Evolutionary conservation across 1,140 invertebrate species (phyloP), one percentile per base, ranked within the genome.

Genomic region (Drosophila ercepeae): DNA sequence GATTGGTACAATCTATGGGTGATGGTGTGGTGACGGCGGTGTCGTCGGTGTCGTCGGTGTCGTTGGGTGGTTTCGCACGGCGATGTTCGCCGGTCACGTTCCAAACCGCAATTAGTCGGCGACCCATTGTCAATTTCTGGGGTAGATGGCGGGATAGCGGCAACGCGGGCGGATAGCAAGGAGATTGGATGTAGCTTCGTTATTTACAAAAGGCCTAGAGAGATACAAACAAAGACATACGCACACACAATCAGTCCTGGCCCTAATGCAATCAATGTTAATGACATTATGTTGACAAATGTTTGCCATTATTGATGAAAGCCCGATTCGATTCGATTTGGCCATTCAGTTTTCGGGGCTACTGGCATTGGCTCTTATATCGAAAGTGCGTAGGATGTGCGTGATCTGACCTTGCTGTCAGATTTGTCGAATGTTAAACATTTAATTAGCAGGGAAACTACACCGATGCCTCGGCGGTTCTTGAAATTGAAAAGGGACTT

Each of bases 241-340:
- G 41, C 45, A 34, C 54, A 65, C 59, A 88, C 83, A 86, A 88
- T 86, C 81, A 88, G 75, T 77, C 73, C 64, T 42, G 55, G 59
- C 68, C 58, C 77, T 77, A 88, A 88, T 77, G 82, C 82, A 88
- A 88, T 88, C 82, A 88, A 88, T 88, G 82, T 79, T 88, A 88
- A 88, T 88, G 82, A 88, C 82, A 88, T 88, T 88, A 86, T 81
- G 73, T 86, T 88, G 82, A 88, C 82, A 88, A 88, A 88, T 88
- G 82, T 86, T 82, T 77, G 77, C 82, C 65, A 88, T 82, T 82
- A 88, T 86, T 86, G 82, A 88, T 88, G 82, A 77, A 81, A 88
- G 69, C 76, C 69, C 64, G 52, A 49, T 34, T 54, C 58, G 45
- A 32, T 41, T 57, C 52, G 57, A 54, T 48, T 81, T 58, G 11